Percentiles rank a stretch among this genome's conserved stretches.
phyloP scores from a whole-genome alignment of 2,888 invertebrate genomes.

The Cerastis leucographa region DNA sequence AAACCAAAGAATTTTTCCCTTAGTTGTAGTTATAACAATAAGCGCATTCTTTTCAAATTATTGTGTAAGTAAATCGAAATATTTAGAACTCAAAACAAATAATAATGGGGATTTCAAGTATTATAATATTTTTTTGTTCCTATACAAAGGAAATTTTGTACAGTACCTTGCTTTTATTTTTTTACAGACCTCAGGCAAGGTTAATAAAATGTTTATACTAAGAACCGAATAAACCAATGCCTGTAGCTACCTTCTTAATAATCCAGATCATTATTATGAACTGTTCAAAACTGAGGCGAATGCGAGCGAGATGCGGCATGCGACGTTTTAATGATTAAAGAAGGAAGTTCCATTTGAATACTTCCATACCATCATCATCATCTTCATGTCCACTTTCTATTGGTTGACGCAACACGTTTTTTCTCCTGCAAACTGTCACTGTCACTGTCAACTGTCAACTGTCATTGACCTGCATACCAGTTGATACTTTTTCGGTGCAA shows the following conservation, averaged over 20 bases:
- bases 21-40: background rate
- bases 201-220: background rate
- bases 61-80: background rate
- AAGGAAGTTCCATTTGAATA: background rate
- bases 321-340: too few species aligned
- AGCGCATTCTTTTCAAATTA: background rate
- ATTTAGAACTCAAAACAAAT: background rate
- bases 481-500: background rate
- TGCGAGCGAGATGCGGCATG: too few species aligned
- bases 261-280: background rate
- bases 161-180: background rate
- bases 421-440: background rate
- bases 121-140: background rate
- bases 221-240: background rate
- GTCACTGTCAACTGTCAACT: too few species aligned
- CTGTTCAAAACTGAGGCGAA: too few species aligned
- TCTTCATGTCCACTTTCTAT: background rate
- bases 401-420: background rate
- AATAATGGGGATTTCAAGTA: background rate
- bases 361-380: background rate
- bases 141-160: conserved; percentile 1
- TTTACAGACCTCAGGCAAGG: background rate
- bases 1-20: background rate
- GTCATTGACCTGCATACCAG: background rate
- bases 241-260: background rate